A percentile compares a stretch with the other conserved stretches of the same genome.
These are phyloP conservation scores for Ceryle rudis DNA, from an alignment of 2,797 vertebrate genomes.

Conservation along the genomic window DNA sequence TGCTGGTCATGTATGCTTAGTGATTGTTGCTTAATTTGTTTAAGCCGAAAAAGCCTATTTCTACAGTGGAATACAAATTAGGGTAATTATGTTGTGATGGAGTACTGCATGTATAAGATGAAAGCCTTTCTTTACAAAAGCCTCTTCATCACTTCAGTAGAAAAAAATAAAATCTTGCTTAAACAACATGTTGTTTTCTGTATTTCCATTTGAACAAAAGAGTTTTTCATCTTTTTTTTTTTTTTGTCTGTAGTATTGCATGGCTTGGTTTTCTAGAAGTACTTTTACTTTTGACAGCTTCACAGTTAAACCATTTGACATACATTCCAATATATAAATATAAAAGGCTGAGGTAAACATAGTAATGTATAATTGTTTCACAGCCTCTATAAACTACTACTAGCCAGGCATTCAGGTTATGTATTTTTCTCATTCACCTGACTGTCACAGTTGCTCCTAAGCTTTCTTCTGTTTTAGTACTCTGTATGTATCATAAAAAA, in stretches of 20 bases:
- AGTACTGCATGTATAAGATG: constrained; percentile 71
- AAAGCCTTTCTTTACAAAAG: constrained; percentile 76
- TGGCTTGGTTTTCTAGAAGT: not conserved
- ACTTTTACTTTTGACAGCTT: constrained; percentile 15
- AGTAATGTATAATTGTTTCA: not conserved
- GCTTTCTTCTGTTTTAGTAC: not conserved
- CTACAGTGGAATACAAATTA: constrained; percentile 77
- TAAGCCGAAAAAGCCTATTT: constrained; percentile 74
- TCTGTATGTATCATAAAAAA: not conserved
- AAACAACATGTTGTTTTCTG: constrained; percentile 67
- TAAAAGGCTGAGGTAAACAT: constrained; percentile 9
- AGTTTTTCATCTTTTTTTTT: not conserved
- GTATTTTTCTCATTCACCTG: not conserved
- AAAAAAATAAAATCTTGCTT: constrained; percentile 71
- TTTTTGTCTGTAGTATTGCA: not conserved
- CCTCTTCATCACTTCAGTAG: constrained; percentile 64
- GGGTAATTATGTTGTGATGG: constrained; percentile 75
- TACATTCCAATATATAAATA: constrained; percentile 16
- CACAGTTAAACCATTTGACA: constrained; percentile 44
- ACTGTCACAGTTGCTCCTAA: not conserved
- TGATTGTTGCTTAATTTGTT: constrained; percentile 76
- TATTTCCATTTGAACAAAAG: constrained; percentile 65
- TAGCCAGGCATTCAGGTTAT: not conserved
- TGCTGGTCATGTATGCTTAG: constrained; percentile 59
- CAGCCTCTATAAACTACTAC: not conserved